These are phyloP conservation scores for Tragulus kanchil DNA, from an alignment of 2,113 vertebrate genomes.

Conservation along the genomic window DNA sequence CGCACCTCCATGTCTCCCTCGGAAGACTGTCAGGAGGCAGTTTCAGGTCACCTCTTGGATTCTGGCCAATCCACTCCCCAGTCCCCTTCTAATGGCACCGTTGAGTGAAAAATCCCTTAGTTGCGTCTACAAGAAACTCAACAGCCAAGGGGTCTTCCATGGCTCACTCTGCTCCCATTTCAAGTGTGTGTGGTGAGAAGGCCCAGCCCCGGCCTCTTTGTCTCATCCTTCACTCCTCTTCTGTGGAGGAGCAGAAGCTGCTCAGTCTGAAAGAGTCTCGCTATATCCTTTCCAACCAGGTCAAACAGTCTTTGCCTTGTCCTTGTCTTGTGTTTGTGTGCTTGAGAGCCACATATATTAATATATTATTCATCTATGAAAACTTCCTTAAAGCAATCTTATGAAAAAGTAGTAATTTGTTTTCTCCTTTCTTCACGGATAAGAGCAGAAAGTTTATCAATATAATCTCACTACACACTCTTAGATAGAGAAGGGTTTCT, in stretches of 20 bases:
- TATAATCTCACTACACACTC: constrained; percentile 75
- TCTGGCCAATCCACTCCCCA: background rate
- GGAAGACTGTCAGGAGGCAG: background rate
- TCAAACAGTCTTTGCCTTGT: background rate
- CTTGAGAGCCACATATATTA: background rate
- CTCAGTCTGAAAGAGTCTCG: background rate
- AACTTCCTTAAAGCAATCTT: constrained; percentile 71
- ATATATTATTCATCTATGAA: constrained; percentile 36
- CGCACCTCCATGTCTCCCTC: background rate
- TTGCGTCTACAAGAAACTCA: background rate
- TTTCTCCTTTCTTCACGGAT: constrained; percentile 53
- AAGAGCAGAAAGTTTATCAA: constrained; percentile 68
- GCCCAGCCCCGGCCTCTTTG: background rate
- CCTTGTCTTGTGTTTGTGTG: background rate
- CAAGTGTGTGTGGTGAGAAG: background rate
- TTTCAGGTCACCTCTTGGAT: background rate
- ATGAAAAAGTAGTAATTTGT: fast-evolving
- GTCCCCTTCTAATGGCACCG: background rate
- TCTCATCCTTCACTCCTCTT: background rate
- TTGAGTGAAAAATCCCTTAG: background rate
- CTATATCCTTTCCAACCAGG: background rate
- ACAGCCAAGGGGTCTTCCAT: background rate
- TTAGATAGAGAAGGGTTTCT: constrained; percentile 70
- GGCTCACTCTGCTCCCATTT: background rate
- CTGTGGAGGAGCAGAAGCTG: background rate